Conservation (phyloP, 2,113 vertebrate genomes). For the Phyllostomus discolor region DNA sequence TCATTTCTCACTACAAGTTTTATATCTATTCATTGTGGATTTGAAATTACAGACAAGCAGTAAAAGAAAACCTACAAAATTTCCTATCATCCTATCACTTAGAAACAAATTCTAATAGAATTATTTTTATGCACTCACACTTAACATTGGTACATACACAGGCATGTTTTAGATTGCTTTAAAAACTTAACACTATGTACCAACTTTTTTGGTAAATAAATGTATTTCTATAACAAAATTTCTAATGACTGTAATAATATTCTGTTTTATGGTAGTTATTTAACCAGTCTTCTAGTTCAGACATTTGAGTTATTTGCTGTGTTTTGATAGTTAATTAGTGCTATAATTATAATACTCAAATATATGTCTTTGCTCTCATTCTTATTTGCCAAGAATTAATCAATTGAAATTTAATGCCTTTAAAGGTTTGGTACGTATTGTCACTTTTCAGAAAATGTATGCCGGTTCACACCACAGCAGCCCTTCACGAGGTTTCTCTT, state of each 20-base stretch:
- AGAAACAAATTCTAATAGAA: background rate
- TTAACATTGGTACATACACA: background rate
- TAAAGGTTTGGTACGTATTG: background rate
- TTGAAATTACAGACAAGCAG: background rate
- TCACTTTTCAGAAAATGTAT: background rate
- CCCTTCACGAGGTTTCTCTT: background rate
- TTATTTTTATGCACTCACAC: background rate
- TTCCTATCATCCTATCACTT: background rate
- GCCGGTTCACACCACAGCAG: background rate
- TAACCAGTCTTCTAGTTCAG: background rate
- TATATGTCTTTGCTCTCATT: background rate
- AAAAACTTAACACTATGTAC: background rate
- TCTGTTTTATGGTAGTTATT: background rate
- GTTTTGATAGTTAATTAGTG: background rate
- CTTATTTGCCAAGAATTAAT: background rate
- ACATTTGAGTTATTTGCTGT: background rate
- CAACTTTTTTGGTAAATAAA: background rate
- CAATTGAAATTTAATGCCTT: background rate
- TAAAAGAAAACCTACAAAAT: background rate
- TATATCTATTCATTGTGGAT: background rate
- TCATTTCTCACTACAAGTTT: background rate
- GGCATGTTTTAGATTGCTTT: background rate
- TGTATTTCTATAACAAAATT: background rate
- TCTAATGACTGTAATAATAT: background rate
- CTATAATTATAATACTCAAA: background rate